Base-by-base conservation (phyloP, 37 sponge, comb jelly and placozoan genomes). In the Beroe ovata region DNA sequence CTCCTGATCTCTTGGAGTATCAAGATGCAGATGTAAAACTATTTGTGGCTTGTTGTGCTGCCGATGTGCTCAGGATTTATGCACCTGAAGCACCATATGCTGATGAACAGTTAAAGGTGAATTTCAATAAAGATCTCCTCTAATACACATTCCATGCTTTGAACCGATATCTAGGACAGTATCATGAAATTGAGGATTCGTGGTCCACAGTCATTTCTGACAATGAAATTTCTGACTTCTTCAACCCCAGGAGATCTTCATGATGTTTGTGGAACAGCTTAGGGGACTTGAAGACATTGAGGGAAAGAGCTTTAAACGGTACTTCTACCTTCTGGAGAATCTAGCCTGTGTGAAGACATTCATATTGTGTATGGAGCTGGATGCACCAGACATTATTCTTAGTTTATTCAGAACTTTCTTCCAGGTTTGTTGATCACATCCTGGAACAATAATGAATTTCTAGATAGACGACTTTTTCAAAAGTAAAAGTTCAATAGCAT, bases 41-140 rank as follows among this genome's bases (percentile, higher is more conserved):
- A 0, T 90, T 93, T 32, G 90, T 90, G 30, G 92, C 93, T 30
- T 92, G 91, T 21, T 91, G 91, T 60, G 89, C 92, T 89, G 92
- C 93, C 22, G 93, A 96, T 11, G 59, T 96, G 18, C 88, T 96
- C 58, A 72, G 94, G 19, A 64, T 96, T 14, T 96, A 60, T 58
- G 92, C 91, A 60, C 96, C 96, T 18, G 90, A 92, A 21, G 93
- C 94, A 8, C 96, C 96, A 3, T 95, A 94, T 60, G 91, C 90
- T 39, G 91, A 92, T 38, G 91, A 92, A 6, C 89, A 95, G 19
- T 40, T 90, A 3, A 91, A 92, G 90, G 95, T 95, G 19, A 29
- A 77, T 23, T 1, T 1, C n/a, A 18, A 38, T 71, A 38, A 63
- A 29, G 6, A 29, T 16, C 54, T 47, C 6, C 11, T 47, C 6